Conservation (phyloP, 2,797 vertebrate species). For the Rallus crepitans region DNA sequence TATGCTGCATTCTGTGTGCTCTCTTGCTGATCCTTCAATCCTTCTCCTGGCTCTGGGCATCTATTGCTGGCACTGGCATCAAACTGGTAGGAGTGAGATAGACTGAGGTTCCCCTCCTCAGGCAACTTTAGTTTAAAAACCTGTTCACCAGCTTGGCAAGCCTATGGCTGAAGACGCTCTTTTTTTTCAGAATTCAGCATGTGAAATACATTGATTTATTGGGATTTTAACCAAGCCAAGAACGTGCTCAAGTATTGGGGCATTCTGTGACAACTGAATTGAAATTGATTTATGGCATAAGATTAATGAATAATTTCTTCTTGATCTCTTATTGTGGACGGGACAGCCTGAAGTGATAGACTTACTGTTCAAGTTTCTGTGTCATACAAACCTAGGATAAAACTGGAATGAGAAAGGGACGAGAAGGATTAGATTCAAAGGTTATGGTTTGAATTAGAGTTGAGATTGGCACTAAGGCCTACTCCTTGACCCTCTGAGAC, state of each 20-base stretch:
- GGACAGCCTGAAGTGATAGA: not conserved
- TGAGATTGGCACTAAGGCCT: not conserved
- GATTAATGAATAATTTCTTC: constrained; percentile 22
- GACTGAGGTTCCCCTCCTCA: no score
- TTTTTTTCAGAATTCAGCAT: not conserved
- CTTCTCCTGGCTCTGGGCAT: no score
- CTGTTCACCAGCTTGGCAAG: no score
- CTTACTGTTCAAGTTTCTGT: not conserved
- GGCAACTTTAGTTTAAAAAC: no score
- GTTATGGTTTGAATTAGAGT: not conserved
- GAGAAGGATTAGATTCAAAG: not conserved
- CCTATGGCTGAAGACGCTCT: not conserved
- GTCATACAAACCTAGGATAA: not conserved
- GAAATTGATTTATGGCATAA: constrained; percentile 16
- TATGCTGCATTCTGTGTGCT: no score
- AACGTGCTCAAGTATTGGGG: not conserved
- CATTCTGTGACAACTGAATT: not conserved
- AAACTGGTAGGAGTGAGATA: no score
- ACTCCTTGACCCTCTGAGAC: not conserved
- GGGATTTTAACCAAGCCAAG: not conserved
- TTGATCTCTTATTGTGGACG: not conserved
- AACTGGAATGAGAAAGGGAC: not conserved
- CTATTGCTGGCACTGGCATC: no score
- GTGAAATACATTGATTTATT: not conserved
- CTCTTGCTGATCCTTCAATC: no score